Evolutionary conservation across 1,140 invertebrate species (phyloP), one percentile per base, ranked within the genome.

Genomic region (Leptopilina clavipes): DNA sequence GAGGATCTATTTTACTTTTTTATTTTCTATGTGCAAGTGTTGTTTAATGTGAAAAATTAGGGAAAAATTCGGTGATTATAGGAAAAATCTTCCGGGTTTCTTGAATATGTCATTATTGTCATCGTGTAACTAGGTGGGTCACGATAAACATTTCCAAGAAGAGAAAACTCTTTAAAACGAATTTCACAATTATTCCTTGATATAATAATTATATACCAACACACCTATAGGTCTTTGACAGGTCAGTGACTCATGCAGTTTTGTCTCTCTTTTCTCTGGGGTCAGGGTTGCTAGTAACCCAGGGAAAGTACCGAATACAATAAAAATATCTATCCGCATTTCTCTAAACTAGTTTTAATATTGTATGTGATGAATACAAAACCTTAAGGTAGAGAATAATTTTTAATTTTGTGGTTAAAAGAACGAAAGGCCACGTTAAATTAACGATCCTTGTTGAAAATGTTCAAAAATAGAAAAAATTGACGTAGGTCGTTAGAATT

Each of bases 231-330:
- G 25, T 37, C 59, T 65, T 65, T 65, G 59, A 65, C 59, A 65
- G 59, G 59, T 65, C 59, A 65, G 59, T 65, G 59, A 65, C 59
- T 65, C 59, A 5, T 22, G 25, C 12, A 65, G 59, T 65, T 65
- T 65, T 65, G 12, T 65, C 22, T 65, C 22, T 65, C 22, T 65
- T 65, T 65, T 65, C 56, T 65, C 56, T 11, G 19, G 19, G 25
- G 59, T 65, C 59, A 65, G 25, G 59, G 59, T 65, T 65, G 19
- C 59, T 8, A 65, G 6, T 12, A 11, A 59, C 56, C 56, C 12
- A 12, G 59, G 22, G 59, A 65, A 65, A 65, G 59, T 65, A 65
- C 59, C 12, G 22, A 59, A 25, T 22, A 59, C 56, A 25, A 59
- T 14, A n/a, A 52, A 52, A 52, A 52, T 59, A 12, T 19, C 10